phyloP scores from a whole-genome alignment of 2,888 invertebrate genomes.

The Masnerella sp. region DNA sequence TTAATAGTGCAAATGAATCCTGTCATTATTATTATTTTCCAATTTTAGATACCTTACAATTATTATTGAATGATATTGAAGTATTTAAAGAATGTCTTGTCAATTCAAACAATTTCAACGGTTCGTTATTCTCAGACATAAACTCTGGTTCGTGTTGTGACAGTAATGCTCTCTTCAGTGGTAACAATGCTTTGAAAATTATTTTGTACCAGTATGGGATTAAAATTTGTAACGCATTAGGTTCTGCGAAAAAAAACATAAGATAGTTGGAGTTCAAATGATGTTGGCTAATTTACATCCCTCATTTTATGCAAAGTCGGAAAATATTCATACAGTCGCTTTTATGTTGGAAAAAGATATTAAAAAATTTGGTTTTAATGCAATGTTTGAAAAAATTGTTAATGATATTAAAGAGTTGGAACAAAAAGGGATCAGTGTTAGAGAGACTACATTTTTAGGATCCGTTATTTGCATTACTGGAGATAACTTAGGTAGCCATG shows the following conservation, averaged over 20 bases:
- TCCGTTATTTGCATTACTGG: constrained; percentile 56
- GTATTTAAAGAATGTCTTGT: background rate
- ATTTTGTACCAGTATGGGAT: constrained; percentile 66
- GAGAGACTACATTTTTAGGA: constrained; percentile 52
- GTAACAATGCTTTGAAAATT: constrained; percentile 15
- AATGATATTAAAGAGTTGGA: constrained; percentile 63
- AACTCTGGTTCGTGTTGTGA: background rate
- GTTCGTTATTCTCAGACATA: background rate
- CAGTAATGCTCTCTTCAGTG: background rate
- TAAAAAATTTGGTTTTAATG: constrained; percentile 60
- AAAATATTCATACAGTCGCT: constrained; percentile 64
- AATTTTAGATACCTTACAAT: background rate
- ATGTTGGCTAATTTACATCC: constrained; percentile 60
- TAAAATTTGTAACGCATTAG: constrained; percentile 66
- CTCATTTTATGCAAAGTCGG: constrained; percentile 57
- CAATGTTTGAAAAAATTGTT: constrained; percentile 58
- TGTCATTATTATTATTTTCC: background rate
- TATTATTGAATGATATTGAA: background rate
- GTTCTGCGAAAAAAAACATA: constrained; percentile 63
- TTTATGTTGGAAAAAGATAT: constrained; percentile 63
- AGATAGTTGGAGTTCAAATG: constrained; percentile 64
- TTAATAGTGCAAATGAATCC: background rate
- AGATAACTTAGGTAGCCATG: constrained; percentile 55
- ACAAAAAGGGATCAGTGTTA: constrained; percentile 53
- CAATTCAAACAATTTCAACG: constrained; percentile 1